Conservation (phyloP, 2,888 invertebrate genomes). For the Ptycholaimellus sp. region DNA sequence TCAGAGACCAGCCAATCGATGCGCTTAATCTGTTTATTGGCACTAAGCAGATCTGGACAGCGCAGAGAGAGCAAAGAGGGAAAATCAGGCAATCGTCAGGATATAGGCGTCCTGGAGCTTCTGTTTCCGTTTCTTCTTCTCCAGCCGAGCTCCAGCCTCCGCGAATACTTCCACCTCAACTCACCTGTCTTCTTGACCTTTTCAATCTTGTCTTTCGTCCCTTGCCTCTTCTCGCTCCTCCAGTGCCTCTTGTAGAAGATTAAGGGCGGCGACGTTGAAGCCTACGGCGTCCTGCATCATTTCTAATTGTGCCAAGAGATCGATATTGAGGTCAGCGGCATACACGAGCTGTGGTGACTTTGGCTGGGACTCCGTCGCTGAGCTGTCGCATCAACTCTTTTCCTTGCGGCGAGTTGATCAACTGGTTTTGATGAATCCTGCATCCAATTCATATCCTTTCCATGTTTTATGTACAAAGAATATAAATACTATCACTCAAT, state of each 20-base stretch:
- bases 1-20: too few relatives aligned
- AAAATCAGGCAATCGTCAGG: conserved; percentile 1
- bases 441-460: neutral
- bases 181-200: too few relatives aligned
- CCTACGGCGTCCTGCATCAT: conserved; percentile 50
- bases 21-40: too few relatives aligned
- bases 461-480: neutral
- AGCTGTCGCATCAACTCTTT: conserved; percentile 42
- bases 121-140: conserved; percentile 39
- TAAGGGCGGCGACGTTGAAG: conserved; percentile 56
- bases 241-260: conserved; percentile 46
- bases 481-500: neutral
- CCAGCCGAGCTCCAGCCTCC: too few relatives aligned
- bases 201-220: conserved; percentile 35
- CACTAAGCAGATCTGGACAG: too few relatives aligned
- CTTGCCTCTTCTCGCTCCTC: conserved; percentile 50
- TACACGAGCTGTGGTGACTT: conserved; percentile 32
- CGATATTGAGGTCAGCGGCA: neutral
- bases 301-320: neutral
- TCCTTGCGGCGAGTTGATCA: conserved; percentile 45
- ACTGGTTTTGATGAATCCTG: conserved; percentile 36
- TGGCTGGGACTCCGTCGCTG: conserved; percentile 36
- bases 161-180: too few relatives aligned
- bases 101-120: conserved; percentile 36
- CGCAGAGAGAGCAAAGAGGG: neutral